Conservation (phyloP, 2,888 invertebrate species). For the Mamestra brassicae region DNA sequence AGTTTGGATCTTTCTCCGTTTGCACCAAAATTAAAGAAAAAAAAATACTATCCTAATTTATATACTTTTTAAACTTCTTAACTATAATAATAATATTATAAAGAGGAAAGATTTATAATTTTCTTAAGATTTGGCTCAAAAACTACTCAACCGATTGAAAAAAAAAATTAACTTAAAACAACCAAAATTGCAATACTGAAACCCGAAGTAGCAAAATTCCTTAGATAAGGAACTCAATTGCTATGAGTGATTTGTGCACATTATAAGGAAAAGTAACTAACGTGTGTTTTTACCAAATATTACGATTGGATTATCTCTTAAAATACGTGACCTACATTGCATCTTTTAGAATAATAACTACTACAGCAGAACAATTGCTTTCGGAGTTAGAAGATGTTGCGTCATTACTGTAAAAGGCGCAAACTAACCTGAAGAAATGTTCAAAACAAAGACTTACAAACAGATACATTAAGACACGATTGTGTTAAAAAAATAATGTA, state of each 20-base stretch:
- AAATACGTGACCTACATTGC: conserved; percentile 8
- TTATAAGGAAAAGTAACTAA: neutral
- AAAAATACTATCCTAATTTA: too few species aligned
- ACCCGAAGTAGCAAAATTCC: neutral
- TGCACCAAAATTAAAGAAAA: too few species aligned
- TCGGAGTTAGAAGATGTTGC: conserved; percentile 17
- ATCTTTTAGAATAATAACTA: neutral
- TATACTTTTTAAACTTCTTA: too few species aligned
- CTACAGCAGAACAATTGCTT: neutral
- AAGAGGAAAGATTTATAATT: too few species aligned
- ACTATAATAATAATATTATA: too few species aligned
- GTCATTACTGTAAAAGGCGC: conserved; percentile 9
- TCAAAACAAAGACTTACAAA: conserved; percentile 6
- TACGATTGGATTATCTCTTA: neutral
- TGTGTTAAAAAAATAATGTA: too few species aligned
- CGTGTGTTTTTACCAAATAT: neutral
- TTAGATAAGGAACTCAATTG: neutral
- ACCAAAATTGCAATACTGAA: too few species aligned
- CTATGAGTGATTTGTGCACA: neutral
- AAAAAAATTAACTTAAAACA: too few species aligned
- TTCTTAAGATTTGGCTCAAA: too few species aligned
- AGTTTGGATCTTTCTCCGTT: too few species aligned
- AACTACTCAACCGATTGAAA: too few species aligned
- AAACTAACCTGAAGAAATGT: conserved; percentile 10
- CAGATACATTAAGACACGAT: conserved; percentile 24